Conservation (phyloP, 2,888 invertebrate genomes). For the Rhagonycha fulva region DNA sequence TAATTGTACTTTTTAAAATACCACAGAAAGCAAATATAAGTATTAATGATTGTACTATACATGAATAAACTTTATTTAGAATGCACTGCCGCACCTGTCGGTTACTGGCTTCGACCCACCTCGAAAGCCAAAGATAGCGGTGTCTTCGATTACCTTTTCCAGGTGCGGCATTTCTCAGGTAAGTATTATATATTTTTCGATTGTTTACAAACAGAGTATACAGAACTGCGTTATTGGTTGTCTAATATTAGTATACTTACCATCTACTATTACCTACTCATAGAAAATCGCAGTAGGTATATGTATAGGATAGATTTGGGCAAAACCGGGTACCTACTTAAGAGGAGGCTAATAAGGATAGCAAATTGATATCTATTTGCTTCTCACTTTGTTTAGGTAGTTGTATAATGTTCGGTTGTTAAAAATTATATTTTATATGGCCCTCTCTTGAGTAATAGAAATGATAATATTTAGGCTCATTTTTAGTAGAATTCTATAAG, state of each 20-base stretch:
- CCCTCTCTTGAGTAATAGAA: too few species aligned
- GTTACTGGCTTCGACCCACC: constrained; percentile 39
- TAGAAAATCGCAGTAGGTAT: too few species aligned
- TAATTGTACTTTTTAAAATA: background rate
- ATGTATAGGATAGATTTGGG: too few species aligned
- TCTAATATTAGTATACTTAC: background rate
- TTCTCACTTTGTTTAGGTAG: too few species aligned
- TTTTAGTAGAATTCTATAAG: too few species aligned
- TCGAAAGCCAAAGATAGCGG: constrained; percentile 39
- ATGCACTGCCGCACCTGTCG: constrained; percentile 45
- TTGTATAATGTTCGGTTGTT: too few species aligned
- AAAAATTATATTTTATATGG: too few species aligned
- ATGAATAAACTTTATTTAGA: constrained; percentile 28
- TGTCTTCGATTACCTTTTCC: constrained; percentile 38
- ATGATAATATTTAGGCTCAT: too few species aligned
- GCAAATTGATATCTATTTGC: too few species aligned
- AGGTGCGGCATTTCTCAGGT: constrained; percentile 26
- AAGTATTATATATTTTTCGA: background rate
- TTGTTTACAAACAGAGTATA: background rate
- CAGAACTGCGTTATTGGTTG: background rate
- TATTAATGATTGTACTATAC: background rate
- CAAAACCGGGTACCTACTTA: too few species aligned
- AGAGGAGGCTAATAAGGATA: too few species aligned
- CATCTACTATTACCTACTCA: too few species aligned
- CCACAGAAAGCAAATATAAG: background rate